Conservation (phyloP, 2,113 vertebrate species). For the Strix aluco region DNA sequence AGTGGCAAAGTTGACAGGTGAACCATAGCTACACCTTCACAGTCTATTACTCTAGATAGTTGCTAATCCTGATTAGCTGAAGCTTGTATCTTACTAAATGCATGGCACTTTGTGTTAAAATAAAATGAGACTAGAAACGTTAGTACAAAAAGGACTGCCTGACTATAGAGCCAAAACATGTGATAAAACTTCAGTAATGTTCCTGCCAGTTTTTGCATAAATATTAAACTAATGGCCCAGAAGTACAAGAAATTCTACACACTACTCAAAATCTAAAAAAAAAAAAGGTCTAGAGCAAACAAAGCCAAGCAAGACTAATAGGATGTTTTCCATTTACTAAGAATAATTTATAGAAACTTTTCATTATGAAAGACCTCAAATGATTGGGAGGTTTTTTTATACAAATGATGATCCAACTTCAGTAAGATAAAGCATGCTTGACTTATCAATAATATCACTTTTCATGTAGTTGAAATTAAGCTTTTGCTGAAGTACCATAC, state of each 20-base stretch:
- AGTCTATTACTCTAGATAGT: not conserved
- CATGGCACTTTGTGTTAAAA: not conserved
- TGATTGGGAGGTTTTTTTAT: not conserved
- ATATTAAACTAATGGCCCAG: not conserved
- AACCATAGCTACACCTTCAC: not conserved
- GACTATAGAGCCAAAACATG: not conserved
- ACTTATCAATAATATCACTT: slow-evolving; percentile 32
- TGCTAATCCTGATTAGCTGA: not conserved
- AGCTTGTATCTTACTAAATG: not conserved
- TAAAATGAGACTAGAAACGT: not conserved
- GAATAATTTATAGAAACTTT: not conserved
- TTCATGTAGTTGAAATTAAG: slow-evolving; percentile 1
- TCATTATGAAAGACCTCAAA: not conserved
- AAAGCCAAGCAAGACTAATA: not conserved
- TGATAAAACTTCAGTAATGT: not conserved
- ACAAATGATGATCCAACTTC: not conserved
- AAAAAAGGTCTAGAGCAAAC: not conserved
- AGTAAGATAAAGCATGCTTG: slow-evolving; percentile 12
- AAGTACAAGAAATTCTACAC: not conserved
- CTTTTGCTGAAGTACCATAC: not conserved
- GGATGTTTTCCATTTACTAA: not conserved
- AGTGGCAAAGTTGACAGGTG: not conserved
- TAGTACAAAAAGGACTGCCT: not conserved
- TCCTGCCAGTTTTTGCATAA: not conserved
- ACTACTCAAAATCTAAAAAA: not conserved